These are phyloP conservation scores for Mycetomoellerius zeteki DNA, from an alignment of 1,140 invertebrate species.

Conservation along the genomic window DNA sequence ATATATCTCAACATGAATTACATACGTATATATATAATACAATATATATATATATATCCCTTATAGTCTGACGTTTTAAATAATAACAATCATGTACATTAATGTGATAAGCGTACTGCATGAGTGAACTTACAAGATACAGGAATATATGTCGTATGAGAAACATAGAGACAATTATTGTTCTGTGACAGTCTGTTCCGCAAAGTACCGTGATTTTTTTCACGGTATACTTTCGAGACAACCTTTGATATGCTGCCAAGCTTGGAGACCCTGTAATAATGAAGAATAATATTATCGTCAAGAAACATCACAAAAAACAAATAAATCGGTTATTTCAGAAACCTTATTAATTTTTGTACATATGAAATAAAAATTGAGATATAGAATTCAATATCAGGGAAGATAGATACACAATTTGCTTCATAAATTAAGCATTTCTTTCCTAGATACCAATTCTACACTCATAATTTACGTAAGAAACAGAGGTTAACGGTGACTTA, in stretches of 20 bases:
- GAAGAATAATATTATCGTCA: constrained; percentile 10
- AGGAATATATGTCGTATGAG: constrained; percentile 76
- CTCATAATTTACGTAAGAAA: too few species aligned
- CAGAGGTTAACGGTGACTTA: too few species aligned
- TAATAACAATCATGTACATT: constrained; percentile 77
- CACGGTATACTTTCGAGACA: constrained; percentile 91
- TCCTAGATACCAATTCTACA: too few species aligned
- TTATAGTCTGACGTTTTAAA: constrained; percentile 70
- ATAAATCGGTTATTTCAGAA: background rate
- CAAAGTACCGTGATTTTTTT: constrained; percentile 68
- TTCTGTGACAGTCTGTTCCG: constrained; percentile 66
- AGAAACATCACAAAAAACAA: background rate
- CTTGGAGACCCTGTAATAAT: constrained; percentile 89
- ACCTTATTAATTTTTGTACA: background rate
- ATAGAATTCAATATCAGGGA: too few species aligned
- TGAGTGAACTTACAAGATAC: constrained; percentile 73
- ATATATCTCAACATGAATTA: too few species aligned
- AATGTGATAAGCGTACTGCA: constrained; percentile 72
- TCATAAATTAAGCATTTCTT: too few species aligned
- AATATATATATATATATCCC: constrained; percentile 37
- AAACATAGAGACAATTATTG: constrained; percentile 71
- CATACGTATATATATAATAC: too few species aligned
- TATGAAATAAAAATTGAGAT: too few species aligned
- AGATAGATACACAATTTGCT: too few species aligned
- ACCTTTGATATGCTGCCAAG: constrained; percentile 92